Evolutionary conservation across 2,113 vertebrate genomes (phyloP).

Genomic region (Microcebus tavaratra): DNA sequence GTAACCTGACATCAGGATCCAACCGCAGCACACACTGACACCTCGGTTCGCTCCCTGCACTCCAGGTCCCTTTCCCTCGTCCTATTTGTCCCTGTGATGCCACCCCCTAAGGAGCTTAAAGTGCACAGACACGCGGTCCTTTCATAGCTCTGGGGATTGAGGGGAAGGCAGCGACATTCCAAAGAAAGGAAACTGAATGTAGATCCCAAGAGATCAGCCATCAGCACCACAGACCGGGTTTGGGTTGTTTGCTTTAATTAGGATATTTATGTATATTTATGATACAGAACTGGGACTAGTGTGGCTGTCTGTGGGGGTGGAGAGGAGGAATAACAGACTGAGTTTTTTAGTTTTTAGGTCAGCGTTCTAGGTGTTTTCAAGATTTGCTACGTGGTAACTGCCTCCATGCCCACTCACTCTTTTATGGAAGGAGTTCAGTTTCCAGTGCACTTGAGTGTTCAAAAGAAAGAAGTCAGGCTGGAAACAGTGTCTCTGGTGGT

Average conservation of each 20-base stretch:
- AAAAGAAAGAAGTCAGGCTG: not conserved
- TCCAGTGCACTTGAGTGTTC: not conserved
- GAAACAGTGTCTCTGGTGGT: not conserved
- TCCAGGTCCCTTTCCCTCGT: not conserved
- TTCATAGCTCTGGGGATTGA: not conserved
- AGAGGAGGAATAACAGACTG: not conserved
- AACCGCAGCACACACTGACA: rapidly evolving
- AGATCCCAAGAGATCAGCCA: not conserved
- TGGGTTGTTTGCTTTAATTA: not conserved
- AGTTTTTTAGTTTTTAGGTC: not conserved
- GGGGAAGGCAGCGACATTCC: not conserved
- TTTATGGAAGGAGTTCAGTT: not conserved
- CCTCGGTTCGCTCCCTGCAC: not conserved
- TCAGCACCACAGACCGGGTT: not conserved
- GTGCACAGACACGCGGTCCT: not conserved
- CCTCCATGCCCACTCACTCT: not conserved
- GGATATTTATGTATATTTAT: not conserved
- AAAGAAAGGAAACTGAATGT: not conserved
- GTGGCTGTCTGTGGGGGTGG: not conserved
- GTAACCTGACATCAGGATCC: not conserved
- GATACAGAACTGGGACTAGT: not conserved
- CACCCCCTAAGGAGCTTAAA: not conserved
- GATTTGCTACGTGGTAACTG: not conserved
- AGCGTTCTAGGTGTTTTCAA: not conserved
- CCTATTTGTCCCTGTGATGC: not conserved